Percentiles rank a stretch among this genome's conserved stretches.
These are phyloP conservation scores for Cygnus atratus DNA, from an alignment of 2,113 vertebrate species.

Conservation along the genomic window DNA sequence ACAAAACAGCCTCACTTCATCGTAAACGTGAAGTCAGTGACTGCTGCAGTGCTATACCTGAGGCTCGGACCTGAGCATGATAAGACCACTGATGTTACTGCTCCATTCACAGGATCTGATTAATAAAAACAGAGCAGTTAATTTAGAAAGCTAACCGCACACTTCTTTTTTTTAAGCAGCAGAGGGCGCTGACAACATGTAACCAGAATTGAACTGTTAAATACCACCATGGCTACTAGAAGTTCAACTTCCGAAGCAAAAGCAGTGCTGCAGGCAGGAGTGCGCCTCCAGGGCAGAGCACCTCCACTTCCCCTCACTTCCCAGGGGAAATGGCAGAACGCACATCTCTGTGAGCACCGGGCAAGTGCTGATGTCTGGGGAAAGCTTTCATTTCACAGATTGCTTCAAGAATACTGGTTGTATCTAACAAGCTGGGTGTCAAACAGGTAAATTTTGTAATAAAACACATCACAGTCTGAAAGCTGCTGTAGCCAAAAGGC, in stretches of 20 bases:
- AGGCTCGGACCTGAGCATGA: rapidly evolving
- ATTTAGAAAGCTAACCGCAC: not conserved
- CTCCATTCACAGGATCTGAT: rapidly evolving
- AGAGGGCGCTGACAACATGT: constrained; percentile 46
- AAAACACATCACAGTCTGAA: not conserved
- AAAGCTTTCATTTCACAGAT: not conserved
- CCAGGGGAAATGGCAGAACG: no score
- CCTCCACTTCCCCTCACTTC: not conserved
- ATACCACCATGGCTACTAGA: rapidly evolving
- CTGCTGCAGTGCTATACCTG: rapidly evolving
- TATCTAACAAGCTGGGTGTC: not conserved
- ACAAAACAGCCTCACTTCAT: not conserved
- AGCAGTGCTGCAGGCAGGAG: no score
- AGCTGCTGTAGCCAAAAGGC: not conserved
- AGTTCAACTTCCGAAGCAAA: not conserved
- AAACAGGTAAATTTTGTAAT: not conserved
- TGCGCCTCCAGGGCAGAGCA: rapidly evolving
- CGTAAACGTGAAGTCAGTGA: rapidly evolving
- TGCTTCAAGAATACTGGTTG: not conserved
- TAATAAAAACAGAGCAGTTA: rapidly evolving
- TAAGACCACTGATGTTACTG: rapidly evolving
- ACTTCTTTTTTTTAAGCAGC: not conserved
- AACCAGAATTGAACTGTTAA: rapidly evolving
- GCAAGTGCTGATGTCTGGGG: rapidly evolving
- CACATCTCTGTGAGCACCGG: not conserved